Evolutionary conservation across 2,113 vertebrate genomes (phyloP), one percentile per base, ranked within the genome.

Genomic region (Prunella himalayana): DNA sequence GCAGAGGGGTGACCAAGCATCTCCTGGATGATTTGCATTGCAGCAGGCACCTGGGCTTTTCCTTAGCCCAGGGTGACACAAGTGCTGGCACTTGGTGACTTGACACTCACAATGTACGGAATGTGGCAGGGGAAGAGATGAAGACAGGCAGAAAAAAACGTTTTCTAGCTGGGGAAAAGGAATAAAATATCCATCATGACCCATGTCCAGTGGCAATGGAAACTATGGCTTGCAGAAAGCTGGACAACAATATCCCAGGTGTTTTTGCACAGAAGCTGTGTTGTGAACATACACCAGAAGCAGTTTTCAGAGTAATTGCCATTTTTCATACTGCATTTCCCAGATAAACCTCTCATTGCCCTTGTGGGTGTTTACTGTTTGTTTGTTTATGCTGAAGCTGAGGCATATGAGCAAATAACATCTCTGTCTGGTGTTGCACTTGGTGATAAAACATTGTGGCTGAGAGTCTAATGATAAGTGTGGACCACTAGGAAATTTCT

Each of bases 1-100:
- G 79, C 81, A 47, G 71, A 96, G 81, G 91, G 57, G 60, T 88
- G 88, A 61, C 95, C 93, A 90, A 86, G 81, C 80, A 41, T 68
- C 45, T 82, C 53, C 76, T 44, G 47, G 82, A 51, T 70, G 25
- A 94, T 90, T 91, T 92, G 80, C 72, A 57, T 39, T 35, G 68
- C 64, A 86, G 47, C 39, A 63, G 71, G 56, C 53, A 88, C 78
- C 61, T 54, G 51, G 79, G 47, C 25, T 90, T 72, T 78, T 77
- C 82, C 85, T 87, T 66, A 65, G 53, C 60, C 54, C 23, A 14
- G 35, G 59, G 73, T 65, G 57, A 73, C 70, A 88, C 45, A 51
- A 92, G 47, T 41, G 68, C 59, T 59, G 66, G 53, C 44, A 44
- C 66, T 68, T 51, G 44, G 69, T 84, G 76, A 51, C 45, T 49